A percentile compares a stretch with the other conserved stretches of the same genome.
phyloP scores from a whole-genome alignment of 2,888 invertebrate genomes.

The Dioctria rufipes region DNA sequence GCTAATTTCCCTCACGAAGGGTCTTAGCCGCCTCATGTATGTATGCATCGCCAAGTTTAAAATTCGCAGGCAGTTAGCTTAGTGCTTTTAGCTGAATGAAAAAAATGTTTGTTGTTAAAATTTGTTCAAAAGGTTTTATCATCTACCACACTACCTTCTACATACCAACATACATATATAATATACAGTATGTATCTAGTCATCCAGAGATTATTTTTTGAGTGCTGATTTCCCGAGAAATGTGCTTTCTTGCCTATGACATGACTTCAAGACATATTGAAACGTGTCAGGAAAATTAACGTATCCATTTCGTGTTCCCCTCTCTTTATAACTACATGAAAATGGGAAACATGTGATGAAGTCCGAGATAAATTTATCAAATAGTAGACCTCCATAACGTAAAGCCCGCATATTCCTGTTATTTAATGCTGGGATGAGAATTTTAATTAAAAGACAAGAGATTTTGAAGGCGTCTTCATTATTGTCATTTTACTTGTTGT shows the following conservation, averaged over 20 bases:
- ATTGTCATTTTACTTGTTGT: too few relatives aligned
- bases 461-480: too few relatives aligned
- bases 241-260: background rate
- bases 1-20: too few relatives aligned
- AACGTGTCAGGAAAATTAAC: slow-evolving; percentile 39
- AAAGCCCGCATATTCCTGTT: too few relatives aligned
- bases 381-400: too few relatives aligned
- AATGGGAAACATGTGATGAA: too few relatives aligned
- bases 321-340: too few relatives aligned
- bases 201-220: background rate
- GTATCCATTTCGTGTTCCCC: slow-evolving; percentile 2
- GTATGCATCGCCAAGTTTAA: slow-evolving; percentile 24
- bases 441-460: too few relatives aligned
- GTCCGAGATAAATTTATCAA: too few relatives aligned
- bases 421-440: too few relatives aligned
- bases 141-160: too few relatives aligned
- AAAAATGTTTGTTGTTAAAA: slow-evolving; percentile 31
- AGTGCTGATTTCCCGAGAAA: background rate
- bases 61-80: slow-evolving; percentile 1
- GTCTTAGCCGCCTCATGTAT: too few relatives aligned
- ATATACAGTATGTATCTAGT: background rate
- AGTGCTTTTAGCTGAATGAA: slow-evolving; percentile 34
- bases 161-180: background rate
- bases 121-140: slow-evolving; percentile 10
- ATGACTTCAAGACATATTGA: background rate